Conservation (phyloP, 1,140 invertebrate species). For the Megalonaias nervosa region DNA sequence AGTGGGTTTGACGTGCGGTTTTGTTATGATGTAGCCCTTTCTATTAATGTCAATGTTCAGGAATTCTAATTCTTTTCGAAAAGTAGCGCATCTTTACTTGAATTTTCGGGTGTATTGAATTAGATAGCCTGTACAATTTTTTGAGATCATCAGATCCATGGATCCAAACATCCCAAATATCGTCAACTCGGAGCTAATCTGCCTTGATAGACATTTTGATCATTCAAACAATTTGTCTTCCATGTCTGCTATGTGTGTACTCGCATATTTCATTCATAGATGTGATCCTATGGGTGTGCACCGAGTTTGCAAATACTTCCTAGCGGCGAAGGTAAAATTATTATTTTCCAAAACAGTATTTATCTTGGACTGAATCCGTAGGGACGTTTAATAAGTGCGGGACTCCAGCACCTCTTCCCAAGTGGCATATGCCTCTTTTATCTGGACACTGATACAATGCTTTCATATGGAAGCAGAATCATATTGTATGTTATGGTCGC, state of each 20-base stretch:
- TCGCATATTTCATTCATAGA: conserved; percentile 27
- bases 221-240: not conserved
- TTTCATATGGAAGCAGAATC: no score
- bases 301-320: conserved; percentile 5
- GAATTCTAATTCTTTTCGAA: no score
- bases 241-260: conserved; percentile 10
- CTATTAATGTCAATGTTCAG: no score
- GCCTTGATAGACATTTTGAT: not conserved
- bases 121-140: not conserved
- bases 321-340: conserved; percentile 17
- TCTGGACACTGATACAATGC: no score
- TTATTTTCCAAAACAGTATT: conserved; percentile 23
- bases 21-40: no score
- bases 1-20: no score
- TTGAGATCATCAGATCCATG: not conserved
- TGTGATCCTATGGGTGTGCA: conserved; percentile 20
- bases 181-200: conserved; percentile 18
- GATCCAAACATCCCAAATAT: conserved; percentile 21
- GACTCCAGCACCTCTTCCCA: no score
- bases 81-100: no score
- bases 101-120: conserved; percentile 18
- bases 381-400: no score
- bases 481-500: no score
- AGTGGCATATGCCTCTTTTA: no score
- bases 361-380: not conserved